phyloP scores from a whole-genome alignment of 2,888 invertebrate genomes.

The Agonopterix alstromeriana region DNA sequence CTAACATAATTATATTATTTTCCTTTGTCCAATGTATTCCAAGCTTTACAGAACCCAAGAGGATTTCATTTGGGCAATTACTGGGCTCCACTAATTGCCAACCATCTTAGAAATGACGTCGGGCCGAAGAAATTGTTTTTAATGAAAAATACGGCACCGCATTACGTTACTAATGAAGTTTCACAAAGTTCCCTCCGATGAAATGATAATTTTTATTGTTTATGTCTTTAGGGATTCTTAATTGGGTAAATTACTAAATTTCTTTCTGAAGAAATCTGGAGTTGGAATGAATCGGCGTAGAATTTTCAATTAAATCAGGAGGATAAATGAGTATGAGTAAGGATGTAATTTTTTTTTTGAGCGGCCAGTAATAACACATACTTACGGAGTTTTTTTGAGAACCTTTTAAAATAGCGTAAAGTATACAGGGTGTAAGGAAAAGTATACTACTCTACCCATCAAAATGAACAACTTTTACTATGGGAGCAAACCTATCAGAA shows the following conservation, averaged over 20 bases:
- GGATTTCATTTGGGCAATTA: constrained; percentile 48
- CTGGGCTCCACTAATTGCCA: constrained; percentile 42
- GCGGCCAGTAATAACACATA: too few relatives aligned
- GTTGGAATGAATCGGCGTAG: not conserved
- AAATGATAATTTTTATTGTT: constrained; percentile 4
- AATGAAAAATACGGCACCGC: constrained; percentile 41
- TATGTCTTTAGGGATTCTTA: not conserved
- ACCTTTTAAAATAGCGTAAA: too few relatives aligned
- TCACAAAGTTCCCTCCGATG: constrained; percentile 12
- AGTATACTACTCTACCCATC: too few relatives aligned
- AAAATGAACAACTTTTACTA: too few relatives aligned
- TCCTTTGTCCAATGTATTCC: too few relatives aligned
- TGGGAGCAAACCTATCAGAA: too few relatives aligned
- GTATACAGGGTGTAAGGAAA: too few relatives aligned
- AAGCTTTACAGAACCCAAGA: not conserved
- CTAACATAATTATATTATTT: too few relatives aligned
- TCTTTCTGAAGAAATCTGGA: not conserved
- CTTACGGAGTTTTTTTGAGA: too few relatives aligned
- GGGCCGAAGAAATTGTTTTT: constrained; percentile 46
- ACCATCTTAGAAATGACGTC: constrained; percentile 40
- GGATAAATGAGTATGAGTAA: too few relatives aligned
- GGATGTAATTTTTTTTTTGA: too few relatives aligned
- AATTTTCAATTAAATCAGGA: too few relatives aligned
- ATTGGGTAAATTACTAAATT: not conserved
- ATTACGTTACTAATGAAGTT: constrained; percentile 10